Percentiles rank a stretch among this genome's conserved stretches.
phyloP scores from a whole-genome alignment of 2,797 vertebrate species.

The Eulemur coronatus region DNA sequence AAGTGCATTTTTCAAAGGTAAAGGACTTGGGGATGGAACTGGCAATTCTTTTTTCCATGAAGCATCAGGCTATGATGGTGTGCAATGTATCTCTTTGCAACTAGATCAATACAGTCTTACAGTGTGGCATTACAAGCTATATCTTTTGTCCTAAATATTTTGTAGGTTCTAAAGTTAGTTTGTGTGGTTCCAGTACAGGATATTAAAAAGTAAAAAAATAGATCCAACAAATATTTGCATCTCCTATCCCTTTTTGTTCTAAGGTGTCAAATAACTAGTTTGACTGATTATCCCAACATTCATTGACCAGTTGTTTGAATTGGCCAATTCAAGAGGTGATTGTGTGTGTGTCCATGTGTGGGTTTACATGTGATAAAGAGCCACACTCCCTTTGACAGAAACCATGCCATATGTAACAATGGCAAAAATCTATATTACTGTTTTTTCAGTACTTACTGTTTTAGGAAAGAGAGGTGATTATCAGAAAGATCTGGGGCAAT shows the following conservation, averaged over 20 bases:
- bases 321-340: neutral
- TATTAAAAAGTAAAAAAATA: slow-evolving; percentile 7
- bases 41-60: neutral
- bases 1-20: slow-evolving; percentile 1
- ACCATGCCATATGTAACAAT: neutral
- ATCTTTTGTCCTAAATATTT: neutral
- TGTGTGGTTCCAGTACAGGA: neutral
- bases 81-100: neutral
- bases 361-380: neutral
- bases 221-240: neutral
- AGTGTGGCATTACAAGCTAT: neutral
- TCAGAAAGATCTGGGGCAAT: slow-evolving; percentile 12
- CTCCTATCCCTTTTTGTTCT: neutral
- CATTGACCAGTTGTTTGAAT: neutral
- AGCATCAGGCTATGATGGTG: neutral
- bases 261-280: neutral
- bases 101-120: neutral
- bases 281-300: neutral
- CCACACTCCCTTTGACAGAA: neutral
- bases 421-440: neutral
- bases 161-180: neutral
- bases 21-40: neutral
- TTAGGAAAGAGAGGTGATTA: neutral
- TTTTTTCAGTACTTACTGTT: neutral
- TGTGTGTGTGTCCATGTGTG: neutral